These are phyloP conservation scores for Pararge aegeria DNA, from an alignment of 1,140 invertebrate species.

Conservation along the genomic window DNA sequence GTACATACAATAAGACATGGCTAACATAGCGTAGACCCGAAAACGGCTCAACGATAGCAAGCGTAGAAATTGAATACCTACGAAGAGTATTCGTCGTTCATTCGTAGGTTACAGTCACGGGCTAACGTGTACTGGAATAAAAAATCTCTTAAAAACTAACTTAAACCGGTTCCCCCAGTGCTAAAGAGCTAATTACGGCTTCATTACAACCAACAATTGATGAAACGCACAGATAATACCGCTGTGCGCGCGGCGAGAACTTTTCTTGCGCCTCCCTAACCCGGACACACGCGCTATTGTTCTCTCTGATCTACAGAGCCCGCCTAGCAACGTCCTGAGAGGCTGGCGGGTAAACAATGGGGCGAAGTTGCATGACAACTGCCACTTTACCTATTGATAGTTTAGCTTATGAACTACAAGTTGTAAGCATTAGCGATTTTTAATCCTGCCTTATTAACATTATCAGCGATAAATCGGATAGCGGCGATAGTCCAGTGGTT, in stretches of 20 bases:
- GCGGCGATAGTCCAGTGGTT: no score
- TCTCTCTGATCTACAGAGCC: neutral
- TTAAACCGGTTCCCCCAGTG: neutral
- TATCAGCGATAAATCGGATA: no score
- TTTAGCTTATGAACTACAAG: neutral
- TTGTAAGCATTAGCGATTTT: neutral
- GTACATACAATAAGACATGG: no score
- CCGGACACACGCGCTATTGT: constrained; percentile 1
- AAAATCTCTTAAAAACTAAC: neutral
- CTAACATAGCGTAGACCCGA: no score
- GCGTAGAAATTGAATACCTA: no score
- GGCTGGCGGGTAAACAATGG: neutral
- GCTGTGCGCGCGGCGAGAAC: neutral
- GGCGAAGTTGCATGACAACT: constrained; percentile 6
- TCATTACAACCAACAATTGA: neutral
- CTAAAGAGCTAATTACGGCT: neutral
- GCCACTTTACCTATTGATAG: constrained; percentile 9
- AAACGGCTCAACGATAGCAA: no score
- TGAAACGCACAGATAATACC: neutral
- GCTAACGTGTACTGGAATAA: no score
- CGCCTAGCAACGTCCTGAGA: constrained; percentile 10
- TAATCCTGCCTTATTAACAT: no score
- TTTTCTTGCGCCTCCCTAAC: neutral
- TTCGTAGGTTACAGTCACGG: no score
- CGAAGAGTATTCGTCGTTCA: no score